phyloP scores from a whole-genome alignment of 2,113 vertebrate genomes.

The Cyphomyrus plagiostoma region DNA sequence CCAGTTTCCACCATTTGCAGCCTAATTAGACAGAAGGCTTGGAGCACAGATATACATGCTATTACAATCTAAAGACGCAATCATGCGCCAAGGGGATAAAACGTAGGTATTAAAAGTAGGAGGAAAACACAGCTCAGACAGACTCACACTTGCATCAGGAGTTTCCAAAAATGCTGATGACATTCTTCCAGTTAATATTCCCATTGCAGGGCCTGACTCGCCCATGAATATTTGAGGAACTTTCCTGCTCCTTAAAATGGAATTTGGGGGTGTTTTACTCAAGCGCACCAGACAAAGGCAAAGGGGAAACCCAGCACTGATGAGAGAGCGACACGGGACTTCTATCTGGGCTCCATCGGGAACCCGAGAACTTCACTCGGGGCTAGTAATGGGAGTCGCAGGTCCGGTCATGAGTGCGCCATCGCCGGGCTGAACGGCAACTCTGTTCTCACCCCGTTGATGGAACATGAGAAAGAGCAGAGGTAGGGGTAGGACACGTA shows the following conservation, averaged over 20 bases:
- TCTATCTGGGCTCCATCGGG: slow-evolving; percentile 32
- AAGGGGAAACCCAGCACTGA: not conserved
- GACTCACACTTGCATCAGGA: not conserved
- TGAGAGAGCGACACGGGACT: slow-evolving; percentile 24
- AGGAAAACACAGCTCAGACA: slow-evolving; percentile 13
- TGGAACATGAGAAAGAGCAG: slow-evolving; percentile 22
- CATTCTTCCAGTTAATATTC: slow-evolving; percentile 6
- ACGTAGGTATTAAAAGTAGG: slow-evolving; percentile 16
- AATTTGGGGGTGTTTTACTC: not conserved
- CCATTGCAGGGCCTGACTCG: not conserved
- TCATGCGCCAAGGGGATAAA: slow-evolving; percentile 16
- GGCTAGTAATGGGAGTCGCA: slow-evolving; percentile 24
- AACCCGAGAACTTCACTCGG: slow-evolving; percentile 26
- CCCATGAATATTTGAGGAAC: not conserved
- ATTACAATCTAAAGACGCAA: not conserved
- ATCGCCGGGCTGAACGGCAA: slow-evolving; percentile 20
- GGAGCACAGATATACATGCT: slow-evolving; percentile 12
- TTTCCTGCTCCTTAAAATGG: not conserved
- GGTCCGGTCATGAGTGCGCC: not conserved
- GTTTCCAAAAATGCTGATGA: slow-evolving; percentile 16
- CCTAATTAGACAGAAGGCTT: slow-evolving; percentile 17
- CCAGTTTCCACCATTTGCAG: slow-evolving; percentile 20
- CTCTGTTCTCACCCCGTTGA: slow-evolving; percentile 32
- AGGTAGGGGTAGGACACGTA: slow-evolving; percentile 33
- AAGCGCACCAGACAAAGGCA: not conserved